phyloP scores from a whole-genome alignment of 2,113 vertebrate species.

The Probosciger aterrimus region DNA sequence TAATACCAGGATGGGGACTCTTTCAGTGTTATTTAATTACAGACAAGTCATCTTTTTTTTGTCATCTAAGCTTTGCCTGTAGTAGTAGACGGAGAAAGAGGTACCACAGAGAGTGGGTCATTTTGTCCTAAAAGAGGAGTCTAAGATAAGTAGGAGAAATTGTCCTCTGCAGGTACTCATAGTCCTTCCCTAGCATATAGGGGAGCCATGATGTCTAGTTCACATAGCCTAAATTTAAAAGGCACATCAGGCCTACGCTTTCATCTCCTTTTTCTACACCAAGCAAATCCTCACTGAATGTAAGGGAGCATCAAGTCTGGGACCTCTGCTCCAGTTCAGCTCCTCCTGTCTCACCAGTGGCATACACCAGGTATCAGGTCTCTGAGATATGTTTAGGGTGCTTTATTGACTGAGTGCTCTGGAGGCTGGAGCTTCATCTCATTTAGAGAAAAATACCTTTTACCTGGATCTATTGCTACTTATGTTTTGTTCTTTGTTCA shows the following conservation, averaged over 20 bases:
- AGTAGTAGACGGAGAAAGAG: background rate
- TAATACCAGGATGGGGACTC: background rate
- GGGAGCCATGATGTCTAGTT: fast-evolving
- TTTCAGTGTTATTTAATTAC: background rate
- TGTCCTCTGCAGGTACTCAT: background rate
- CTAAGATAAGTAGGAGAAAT: background rate
- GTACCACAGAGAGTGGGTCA: background rate
- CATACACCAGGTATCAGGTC: background rate
- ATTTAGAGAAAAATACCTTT: background rate
- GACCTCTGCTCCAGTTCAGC: background rate
- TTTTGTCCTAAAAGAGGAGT: background rate
- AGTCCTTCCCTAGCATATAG: background rate
- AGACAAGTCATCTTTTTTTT: background rate
- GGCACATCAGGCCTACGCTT: background rate
- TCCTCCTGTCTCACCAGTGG: background rate
- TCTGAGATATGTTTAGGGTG: background rate
- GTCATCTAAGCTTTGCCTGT: background rate
- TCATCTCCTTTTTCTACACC: background rate
- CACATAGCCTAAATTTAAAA: background rate
- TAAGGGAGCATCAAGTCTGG: background rate
- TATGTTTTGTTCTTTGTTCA: background rate
- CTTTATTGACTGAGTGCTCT: background rate
- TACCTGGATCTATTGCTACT: background rate
- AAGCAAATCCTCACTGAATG: background rate
- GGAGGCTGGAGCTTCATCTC: background rate